Conservation (phyloP, 2,888 invertebrate species). For the Heterodera filipjevi region DNA sequence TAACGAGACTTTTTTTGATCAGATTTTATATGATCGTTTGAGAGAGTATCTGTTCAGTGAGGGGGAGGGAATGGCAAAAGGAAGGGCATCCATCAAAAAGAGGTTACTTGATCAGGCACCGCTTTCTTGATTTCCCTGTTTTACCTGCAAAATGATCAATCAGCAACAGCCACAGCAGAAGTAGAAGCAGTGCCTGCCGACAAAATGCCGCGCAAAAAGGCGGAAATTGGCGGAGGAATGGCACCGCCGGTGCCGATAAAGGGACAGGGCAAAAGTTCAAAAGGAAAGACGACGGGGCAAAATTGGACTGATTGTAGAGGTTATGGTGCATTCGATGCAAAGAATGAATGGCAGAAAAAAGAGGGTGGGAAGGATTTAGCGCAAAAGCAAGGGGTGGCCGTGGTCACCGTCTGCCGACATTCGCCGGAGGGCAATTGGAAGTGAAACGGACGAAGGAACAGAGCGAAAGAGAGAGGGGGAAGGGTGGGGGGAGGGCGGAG, state of each 20-base stretch:
- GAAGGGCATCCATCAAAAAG: neutral
- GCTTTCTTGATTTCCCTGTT: too few relatives aligned
- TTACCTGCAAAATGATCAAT: neutral
- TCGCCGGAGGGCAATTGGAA: slow-evolving; percentile 1
- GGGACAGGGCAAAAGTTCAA: neutral
- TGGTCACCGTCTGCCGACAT: neutral
- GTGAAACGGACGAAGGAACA: neutral
- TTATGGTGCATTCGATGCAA: neutral
- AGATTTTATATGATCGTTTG: too few relatives aligned
- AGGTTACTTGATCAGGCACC: too few relatives aligned
- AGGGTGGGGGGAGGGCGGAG: neutral
- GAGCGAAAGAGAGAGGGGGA: too few relatives aligned
- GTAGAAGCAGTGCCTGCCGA: neutral
- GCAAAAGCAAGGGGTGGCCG: neutral
- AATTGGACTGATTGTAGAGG: neutral
- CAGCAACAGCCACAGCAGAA: slow-evolving; percentile 1
- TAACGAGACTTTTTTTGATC: too few relatives aligned
- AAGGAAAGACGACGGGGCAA: too few relatives aligned
- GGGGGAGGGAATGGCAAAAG: neutral
- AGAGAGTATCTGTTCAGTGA: too few relatives aligned
- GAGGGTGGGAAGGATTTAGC: neutral
- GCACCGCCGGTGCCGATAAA: neutral
- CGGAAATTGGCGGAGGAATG: neutral
- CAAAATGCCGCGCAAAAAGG: neutral
- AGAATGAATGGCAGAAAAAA: neutral